Evolutionary conservation across 2,113 vertebrate species (phyloP), one percentile per base, ranked within the genome.

Genomic region (Alaudala cheleensis): DNA sequence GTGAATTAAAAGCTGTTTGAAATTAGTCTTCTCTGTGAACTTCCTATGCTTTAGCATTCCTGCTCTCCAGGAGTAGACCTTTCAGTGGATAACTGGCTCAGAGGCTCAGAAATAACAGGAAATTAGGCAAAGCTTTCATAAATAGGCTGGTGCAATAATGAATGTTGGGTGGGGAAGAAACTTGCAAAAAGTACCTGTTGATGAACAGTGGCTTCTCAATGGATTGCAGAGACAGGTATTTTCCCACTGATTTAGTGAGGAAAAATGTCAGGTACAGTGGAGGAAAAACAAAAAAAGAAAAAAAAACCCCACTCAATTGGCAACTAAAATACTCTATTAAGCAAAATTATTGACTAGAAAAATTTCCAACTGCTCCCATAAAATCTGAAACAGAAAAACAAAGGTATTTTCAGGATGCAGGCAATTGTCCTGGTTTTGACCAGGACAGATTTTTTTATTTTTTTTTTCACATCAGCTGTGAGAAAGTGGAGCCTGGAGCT

Each of bases 31-130:
- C 25, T 69, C 39, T 56, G 33, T 78, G 40, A 64, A 54, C 6
- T 37, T 11, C 14, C 9, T 39, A 3, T 10, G 6, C 1, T 89
- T 73, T 45, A 37, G 4, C 42, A 61, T 71, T 91, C 21, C 14
- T 2, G 3, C 2, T 47, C 2, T 77, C 18, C 14, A 50, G 6
- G 8, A 5, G 3, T 2, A 26, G 34, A 71, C 12, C 1, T 71
- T 58, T 54, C 40, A 45, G 72, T 58, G 49, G 34, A 11, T 10
- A 42, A 15, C 1, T 15, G 37, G 37, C 37, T 37, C 37, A 37
- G 34, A 61, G 39, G 53, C 22, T 49, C 37, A 78, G 33, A 88
- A 80, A 34, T 8, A 42, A 4, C 29, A 60, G 33, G 49, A 76
- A 67, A 65, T 80, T 51, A 44, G 34, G 14, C 7, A 67, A 69